A percentile compares a stretch with the other conserved stretches of the same genome.
These are phyloP conservation scores for Entelurus aequoreus DNA, from an alignment of 2,113 vertebrate species.

Conservation along the genomic window DNA sequence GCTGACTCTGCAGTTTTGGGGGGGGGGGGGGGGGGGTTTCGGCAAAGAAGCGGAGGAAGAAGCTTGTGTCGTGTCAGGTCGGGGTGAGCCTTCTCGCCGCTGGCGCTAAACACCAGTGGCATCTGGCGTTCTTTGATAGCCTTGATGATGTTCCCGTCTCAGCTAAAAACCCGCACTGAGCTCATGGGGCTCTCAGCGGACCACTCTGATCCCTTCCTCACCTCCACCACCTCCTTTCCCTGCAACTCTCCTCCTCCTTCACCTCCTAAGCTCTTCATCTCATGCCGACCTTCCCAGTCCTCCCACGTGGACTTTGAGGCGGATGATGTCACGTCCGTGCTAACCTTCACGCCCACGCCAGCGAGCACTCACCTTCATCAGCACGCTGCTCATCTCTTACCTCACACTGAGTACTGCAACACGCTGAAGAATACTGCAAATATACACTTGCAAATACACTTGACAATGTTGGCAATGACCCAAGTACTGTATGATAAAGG, in stretches of 20 bases:
- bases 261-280: conserved; percentile 58
- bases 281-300: conserved; percentile 24
- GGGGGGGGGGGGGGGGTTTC: too few species aligned
- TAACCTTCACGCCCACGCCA: conserved; percentile 1
- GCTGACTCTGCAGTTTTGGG: too few species aligned
- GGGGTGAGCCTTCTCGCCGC: conserved; percentile 18
- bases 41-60: too few species aligned
- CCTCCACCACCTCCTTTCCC: conserved; percentile 37
- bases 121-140: conserved; percentile 48
- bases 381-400: neutral
- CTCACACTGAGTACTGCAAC: neutral
- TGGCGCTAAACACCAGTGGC: conserved; percentile 35
- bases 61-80: neutral
- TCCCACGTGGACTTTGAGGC: conserved; percentile 19
- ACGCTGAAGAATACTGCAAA: neutral
- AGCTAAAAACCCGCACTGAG: conserved; percentile 35
- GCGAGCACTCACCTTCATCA: neutral
- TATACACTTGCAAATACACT: too few species aligned
- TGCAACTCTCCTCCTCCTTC: conserved; percentile 29
- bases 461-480: too few species aligned
- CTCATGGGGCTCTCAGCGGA: conserved; percentile 38
- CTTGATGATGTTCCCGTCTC: conserved; percentile 44
- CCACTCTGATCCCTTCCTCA: conserved; percentile 54
- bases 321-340: conserved; percentile 5
- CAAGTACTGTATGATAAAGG: too few species aligned